Conservation (phyloP, 1,140 invertebrate species). For the Eulimnadia texana region DNA sequence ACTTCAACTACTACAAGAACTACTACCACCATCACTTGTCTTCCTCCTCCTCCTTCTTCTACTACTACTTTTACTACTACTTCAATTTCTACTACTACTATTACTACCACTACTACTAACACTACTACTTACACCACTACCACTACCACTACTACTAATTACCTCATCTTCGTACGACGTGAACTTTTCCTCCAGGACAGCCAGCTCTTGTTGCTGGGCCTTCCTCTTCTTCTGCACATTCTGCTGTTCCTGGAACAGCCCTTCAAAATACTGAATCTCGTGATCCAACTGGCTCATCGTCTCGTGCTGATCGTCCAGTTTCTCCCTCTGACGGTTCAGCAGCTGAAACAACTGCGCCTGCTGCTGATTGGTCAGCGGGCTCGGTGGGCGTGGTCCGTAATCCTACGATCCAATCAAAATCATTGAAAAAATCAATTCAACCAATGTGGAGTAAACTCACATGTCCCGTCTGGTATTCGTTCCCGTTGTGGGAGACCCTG, state of each 20-base stretch:
- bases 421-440: background rate
- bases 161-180: background rate
- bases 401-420: background rate
- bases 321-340: constrained; percentile 78
- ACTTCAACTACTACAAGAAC: no score
- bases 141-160: no score
- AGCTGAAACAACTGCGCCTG: constrained; percentile 60
- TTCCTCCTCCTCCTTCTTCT: no score
- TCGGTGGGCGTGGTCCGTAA: constrained; percentile 4
- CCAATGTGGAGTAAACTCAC: background rate
- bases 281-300: constrained; percentile 54
- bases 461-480: background rate
- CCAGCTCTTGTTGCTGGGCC: background rate
- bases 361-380: constrained; percentile 33
- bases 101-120: no score
- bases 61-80: no score
- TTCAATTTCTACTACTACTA: no score
- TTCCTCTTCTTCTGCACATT: background rate
- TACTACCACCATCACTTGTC: no score
- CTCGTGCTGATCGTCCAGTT: constrained; percentile 69
- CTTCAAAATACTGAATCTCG: constrained; percentile 8
- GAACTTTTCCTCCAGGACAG: background rate
- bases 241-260: background rate
- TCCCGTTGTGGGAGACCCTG: background rate
- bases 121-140: no score